Evolutionary conservation across 2,113 vertebrate species (phyloP).

Genomic region (Lycaon pictus): DNA sequence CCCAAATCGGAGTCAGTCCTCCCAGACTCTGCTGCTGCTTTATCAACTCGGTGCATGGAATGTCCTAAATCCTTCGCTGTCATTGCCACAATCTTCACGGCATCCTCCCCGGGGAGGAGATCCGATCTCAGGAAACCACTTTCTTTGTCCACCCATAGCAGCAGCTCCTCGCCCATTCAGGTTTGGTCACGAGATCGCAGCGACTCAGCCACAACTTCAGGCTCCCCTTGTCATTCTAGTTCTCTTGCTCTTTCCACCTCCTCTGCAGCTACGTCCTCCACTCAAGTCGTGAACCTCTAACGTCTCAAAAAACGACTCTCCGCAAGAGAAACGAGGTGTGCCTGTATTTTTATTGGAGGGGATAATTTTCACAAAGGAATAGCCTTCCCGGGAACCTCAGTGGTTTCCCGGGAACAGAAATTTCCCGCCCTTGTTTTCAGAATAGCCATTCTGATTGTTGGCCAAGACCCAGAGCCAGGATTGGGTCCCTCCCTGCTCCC

Average conservation of each 20-base stretch:
- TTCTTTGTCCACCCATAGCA: neutral
- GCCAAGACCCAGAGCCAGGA: neutral
- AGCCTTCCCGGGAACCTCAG: neutral
- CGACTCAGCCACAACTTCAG: neutral
- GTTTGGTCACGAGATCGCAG: neutral
- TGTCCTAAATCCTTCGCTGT: neutral
- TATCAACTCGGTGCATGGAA: neutral
- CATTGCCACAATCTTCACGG: neutral
- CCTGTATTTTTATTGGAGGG: neutral
- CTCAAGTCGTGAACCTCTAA: neutral
- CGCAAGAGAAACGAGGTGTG: neutral
- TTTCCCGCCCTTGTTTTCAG: conserved; percentile 3
- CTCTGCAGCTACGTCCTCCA: neutral
- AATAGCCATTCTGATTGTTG: neutral
- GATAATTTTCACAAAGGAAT: conserved; percentile 16
- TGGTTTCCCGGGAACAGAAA: conserved; percentile 42
- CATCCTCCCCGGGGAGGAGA: neutral
- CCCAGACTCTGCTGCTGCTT: neutral
- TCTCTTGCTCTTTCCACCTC: neutral
- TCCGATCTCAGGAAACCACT: neutral
- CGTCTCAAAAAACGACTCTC: neutral
- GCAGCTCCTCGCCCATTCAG: neutral
- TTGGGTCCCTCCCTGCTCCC: neutral
- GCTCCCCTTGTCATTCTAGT: neutral
- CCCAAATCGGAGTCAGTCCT: neutral